Evolutionary conservation across 2,113 vertebrate species (phyloP), one percentile per base, ranked within the genome.

Genomic region (Paradoxurus hermaphroditus): DNA sequence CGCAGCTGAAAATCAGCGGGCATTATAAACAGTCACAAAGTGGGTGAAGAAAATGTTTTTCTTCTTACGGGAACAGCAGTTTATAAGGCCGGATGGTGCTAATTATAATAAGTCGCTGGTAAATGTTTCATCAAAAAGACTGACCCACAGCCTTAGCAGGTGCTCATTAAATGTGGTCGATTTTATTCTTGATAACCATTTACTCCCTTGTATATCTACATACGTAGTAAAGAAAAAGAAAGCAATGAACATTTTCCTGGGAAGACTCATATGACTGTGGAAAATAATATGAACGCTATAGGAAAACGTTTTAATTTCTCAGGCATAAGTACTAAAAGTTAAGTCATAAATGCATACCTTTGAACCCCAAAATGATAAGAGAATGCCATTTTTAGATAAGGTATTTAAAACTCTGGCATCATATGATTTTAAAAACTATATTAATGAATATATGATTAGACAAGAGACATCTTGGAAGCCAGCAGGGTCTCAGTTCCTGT

Each of bases 51-150:
- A 97, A 98, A 90, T 96, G 46, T 91, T 97, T 98, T 97, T 96
- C 92, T 97, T 97, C 93, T 94, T 72, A 95, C 78, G 87, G 23
- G 27, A 86, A 34, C 14, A 97, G 87, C 62, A 86, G 72, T 97
- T 95, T 94, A 95, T 97, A 98, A 98, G 53, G 8, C 62, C 65
- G 98, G 97, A 98, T 97, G 98, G 94, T 73, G 39, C 86, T 98
- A 98, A 98, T 98, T 98, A 96, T 72, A 97, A 84, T 93, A 97
- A 98, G 89, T 88, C 86, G 95, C 87, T 98, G 0, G 0, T 94
- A 98, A 98, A 97, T 97, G 67, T 98, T 98, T 98, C 91, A 97
- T 98, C 75, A 97, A 91, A 98, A 98, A 95, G 65, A 92, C 36
- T 97, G 95, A 98, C 96, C 97, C 59, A 68, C 18, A 83, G 25